Conservation (phyloP, 2,888 invertebrate genomes). For the Ditylenchus weischeri region DNA sequence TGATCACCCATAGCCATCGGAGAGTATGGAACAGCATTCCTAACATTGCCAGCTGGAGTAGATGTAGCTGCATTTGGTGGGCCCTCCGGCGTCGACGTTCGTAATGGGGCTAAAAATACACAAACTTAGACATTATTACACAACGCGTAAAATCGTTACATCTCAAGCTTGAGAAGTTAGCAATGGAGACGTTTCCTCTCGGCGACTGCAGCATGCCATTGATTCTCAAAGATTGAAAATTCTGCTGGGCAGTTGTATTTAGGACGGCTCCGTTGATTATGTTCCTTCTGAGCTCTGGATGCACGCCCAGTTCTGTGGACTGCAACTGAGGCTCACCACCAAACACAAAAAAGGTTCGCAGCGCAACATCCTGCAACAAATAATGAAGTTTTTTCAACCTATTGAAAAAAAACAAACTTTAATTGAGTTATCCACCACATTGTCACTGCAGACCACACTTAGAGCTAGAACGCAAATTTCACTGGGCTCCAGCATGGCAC, state of each 20-base stretch:
- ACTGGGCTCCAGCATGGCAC: conserved; percentile 45
- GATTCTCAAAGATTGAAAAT: background rate
- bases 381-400: background rate
- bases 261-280: no score
- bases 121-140: background rate
- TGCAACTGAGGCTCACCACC: conserved; percentile 70
- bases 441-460: conserved; percentile 74
- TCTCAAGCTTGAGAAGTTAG: background rate
- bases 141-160: background rate
- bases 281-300: no score
- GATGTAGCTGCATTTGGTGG: background rate
- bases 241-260: background rate
- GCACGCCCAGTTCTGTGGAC: background rate
- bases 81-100: conserved; percentile 24
- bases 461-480: conserved; percentile 87
- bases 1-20: conserved; percentile 13
- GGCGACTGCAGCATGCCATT: conserved; percentile 4
- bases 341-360: conserved; percentile 68
- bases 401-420: conserved; percentile 13
- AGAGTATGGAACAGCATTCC: conserved; percentile 1
- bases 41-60: background rate
- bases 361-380: conserved; percentile 26
- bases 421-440: conserved; percentile 23
- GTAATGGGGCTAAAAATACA: conserved; percentile 18
- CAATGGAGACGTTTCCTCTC: background rate